Percentiles rank a stretch among this genome's conserved stretches.
phyloP scores from a whole-genome alignment of 2,113 vertebrate species.

The Odocoileus hemionus region DNA sequence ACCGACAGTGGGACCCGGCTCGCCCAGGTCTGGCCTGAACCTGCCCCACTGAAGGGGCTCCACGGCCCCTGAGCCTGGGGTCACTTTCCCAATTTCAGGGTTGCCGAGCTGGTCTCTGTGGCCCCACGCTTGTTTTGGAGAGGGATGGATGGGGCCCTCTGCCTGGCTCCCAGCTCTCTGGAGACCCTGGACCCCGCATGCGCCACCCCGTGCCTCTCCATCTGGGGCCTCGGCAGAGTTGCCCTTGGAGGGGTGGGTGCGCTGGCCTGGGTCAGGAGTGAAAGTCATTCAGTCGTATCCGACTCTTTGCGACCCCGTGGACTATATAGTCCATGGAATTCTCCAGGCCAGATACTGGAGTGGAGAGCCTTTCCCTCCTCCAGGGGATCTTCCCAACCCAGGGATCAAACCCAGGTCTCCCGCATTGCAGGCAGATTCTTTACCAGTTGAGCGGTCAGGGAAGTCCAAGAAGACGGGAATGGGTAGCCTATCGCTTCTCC shows the following conservation, averaged over 20 bases:
- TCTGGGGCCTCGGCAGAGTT: background rate
- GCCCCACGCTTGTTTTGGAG: background rate
- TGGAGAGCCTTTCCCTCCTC: background rate
- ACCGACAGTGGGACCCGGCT: background rate
- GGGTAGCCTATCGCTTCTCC: background rate
- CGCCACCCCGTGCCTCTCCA: background rate
- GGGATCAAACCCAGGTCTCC: background rate
- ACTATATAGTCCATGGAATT: background rate
- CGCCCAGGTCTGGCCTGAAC: background rate
- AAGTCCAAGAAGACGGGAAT: no score
- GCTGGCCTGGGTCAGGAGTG: background rate
- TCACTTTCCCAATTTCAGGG: background rate
- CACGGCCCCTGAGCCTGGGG: accelerated
- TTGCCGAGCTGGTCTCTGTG: background rate
- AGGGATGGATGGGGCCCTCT: background rate
- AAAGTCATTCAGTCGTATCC: accelerated
- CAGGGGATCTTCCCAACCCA: background rate
- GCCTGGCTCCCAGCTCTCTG: background rate
- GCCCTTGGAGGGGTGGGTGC: accelerated
- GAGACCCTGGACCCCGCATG: background rate
- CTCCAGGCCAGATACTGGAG: background rate
- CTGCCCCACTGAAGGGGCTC: background rate
- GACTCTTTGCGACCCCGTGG: background rate
- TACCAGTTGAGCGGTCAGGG: no score
- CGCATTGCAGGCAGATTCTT: no score